Evolutionary conservation across 1,140 invertebrate genomes (phyloP), one percentile per base, ranked within the genome.

Genomic region (Cepaea nemoralis): DNA sequence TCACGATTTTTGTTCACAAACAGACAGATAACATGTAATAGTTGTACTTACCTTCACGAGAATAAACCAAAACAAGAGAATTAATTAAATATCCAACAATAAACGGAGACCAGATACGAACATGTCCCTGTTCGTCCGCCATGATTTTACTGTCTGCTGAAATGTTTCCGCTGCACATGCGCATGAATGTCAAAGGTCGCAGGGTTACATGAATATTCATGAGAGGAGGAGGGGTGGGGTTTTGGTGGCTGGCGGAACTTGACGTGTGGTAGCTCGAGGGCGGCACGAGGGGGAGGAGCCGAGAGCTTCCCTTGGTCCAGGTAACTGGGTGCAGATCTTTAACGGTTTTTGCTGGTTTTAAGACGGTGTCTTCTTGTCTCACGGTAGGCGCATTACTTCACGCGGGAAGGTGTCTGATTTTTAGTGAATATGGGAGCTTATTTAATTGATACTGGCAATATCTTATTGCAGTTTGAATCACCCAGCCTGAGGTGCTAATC

Each of bases 141-240:
- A 77, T 77, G 76, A 77, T 77, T 66, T 59, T 77, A 77, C 76
- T 63, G 63, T 77, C 42, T 45, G 31, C 50, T 55, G 59, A 31
- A 27, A 63, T 5, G 16, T 75, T 75, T 55, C 48, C n/a, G n/a
- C 76, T 77, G 76, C 76, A 77, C 76, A 77, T 77, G 76, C 76
- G 76, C 76, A n/a, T 55, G 33, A n/a, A 37, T 63, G 76, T 77
- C 76, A 33, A 63, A 77, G 76, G 76, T 77, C 76, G 76, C n/a
- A n/a, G n/a, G n/a, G n/a, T n/a, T 40, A 66, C 76, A 77, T 77
- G 76, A 77, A 77, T 77, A 77, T 77, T 75, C 55, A 75, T 50
- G 48, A 5, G n/a, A 55, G 59, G 40, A 24, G 48, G 71, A 45
- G 73, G 42, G 73, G n/a, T 50, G 39, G n/a, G 71, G 73, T 50